phyloP scores from a whole-genome alignment of 2,113 vertebrate genomes.

The Petroica traversi region DNA sequence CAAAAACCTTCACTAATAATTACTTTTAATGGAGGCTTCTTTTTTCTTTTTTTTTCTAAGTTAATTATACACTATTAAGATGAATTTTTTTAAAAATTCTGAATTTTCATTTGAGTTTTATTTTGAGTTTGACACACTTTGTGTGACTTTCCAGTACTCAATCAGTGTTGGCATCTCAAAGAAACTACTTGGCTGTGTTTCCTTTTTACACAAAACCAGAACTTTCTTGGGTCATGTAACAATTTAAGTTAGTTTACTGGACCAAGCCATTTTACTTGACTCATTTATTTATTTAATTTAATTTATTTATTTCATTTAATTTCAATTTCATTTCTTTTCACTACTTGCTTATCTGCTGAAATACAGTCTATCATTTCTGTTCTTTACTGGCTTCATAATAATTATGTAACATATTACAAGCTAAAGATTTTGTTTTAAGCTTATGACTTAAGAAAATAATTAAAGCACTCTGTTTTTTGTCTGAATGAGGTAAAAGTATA shows the following conservation, averaged over 20 bases:
- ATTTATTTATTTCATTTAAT: not conserved
- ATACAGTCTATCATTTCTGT: not conserved
- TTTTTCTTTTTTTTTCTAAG: not conserved
- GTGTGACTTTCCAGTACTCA: not conserved
- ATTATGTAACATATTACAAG: not conserved
- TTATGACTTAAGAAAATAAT: not conserved
- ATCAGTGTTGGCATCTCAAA: not conserved
- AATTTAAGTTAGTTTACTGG: not conserved
- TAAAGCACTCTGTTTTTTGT: not conserved
- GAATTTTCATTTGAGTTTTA: not conserved
- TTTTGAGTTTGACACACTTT: not conserved
- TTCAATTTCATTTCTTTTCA: not conserved
- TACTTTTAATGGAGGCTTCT: not conserved
- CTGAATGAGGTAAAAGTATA: not conserved
- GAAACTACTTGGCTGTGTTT: not conserved
- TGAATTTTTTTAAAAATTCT: not conserved
- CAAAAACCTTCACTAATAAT: not conserved
- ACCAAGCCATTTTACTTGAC: not conserved
- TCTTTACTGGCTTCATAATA: not conserved
- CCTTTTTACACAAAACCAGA: not conserved
- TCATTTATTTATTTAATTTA: not conserved
- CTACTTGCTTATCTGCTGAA: not conserved
- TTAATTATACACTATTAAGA: not conserved
- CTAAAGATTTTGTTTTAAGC: not conserved
- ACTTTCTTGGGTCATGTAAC: not conserved